Conservation (phyloP, 2,113 vertebrate genomes). For the Azemiops feae region DNA sequence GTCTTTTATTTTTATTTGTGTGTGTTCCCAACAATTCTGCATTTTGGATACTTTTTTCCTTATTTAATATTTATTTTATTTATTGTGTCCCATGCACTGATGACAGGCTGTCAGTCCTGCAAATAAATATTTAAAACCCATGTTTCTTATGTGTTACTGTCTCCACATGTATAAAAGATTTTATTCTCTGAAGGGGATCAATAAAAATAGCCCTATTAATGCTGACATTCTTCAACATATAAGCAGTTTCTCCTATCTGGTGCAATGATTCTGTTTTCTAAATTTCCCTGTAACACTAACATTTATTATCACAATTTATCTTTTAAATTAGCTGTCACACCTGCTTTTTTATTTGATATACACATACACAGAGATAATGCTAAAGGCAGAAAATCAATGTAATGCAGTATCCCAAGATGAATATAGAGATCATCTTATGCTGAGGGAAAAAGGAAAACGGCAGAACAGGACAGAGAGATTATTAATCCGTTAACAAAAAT, state of each 20-base stretch:
- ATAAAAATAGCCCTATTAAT: background rate
- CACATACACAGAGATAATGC: background rate
- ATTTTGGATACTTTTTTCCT: background rate
- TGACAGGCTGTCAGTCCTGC: conserved; percentile 9
- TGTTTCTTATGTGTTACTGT: background rate
- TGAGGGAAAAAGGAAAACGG: background rate
- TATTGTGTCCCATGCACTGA: conserved; percentile 2
- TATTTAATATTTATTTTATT: conserved; percentile 45
- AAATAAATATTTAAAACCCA: conserved; percentile 22
- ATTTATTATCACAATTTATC: background rate
- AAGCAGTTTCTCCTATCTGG: background rate
- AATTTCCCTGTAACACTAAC: background rate
- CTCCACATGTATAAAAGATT: background rate
- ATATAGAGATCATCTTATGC: background rate
- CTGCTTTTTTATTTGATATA: background rate
- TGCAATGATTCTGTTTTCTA: background rate
- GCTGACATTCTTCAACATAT: background rate
- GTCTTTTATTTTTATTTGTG: background rate
- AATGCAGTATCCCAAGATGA: background rate
- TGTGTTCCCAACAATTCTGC: background rate
- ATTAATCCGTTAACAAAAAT: background rate
- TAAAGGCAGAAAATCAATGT: background rate
- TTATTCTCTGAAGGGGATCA: background rate
- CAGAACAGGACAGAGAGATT: background rate
- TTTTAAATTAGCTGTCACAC: background rate